phyloP scores from a whole-genome alignment of 2,888 invertebrate species.

The Timandra comae region DNA sequence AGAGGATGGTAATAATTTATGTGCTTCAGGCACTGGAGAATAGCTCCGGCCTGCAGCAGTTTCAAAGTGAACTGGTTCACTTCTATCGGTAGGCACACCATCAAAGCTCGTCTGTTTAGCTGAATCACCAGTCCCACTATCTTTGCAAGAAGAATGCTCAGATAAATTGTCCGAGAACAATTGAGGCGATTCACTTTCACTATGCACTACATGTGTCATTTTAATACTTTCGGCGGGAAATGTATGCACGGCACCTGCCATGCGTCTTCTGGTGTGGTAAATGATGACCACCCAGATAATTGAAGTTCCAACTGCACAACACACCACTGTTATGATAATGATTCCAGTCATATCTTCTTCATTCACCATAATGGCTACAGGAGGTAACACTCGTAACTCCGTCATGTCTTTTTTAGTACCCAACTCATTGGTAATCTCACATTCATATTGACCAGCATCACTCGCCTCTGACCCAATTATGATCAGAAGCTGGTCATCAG shows the following conservation, averaged over 20 bases:
- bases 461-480: slow-evolving; percentile 86
- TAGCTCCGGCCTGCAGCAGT: slow-evolving; percentile 60
- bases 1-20: slow-evolving; percentile 70
- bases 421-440: slow-evolving; percentile 91
- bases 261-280: slow-evolving; percentile 86
- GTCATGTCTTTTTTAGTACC: slow-evolving; percentile 86
- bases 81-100: slow-evolving; percentile 64
- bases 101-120: slow-evolving; percentile 84
- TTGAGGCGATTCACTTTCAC: slow-evolving; percentile 70
- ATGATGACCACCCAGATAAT: slow-evolving; percentile 94
- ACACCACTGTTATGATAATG: slow-evolving; percentile 92
- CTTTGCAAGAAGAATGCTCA: slow-evolving; percentile 86
- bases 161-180: slow-evolving; percentile 81
- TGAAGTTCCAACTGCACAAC: slow-evolving; percentile 94
- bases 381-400: slow-evolving; percentile 82
- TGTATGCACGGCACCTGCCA: slow-evolving; percentile 68
- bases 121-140: slow-evolving; percentile 88
- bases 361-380: slow-evolving; percentile 71
- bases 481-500: slow-evolving; percentile 90
- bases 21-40: slow-evolving; percentile 69
- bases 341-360: slow-evolving; percentile 90
- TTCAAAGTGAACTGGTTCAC: slow-evolving; percentile 69
- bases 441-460: slow-evolving; percentile 93
- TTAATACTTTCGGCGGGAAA: slow-evolving; percentile 66
- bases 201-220: slow-evolving; percentile 70